Percentiles rank a stretch among this genome's conserved stretches.
Conservation (phyloP, 2,888 invertebrate species). For the Brachyptera risi region DNA sequence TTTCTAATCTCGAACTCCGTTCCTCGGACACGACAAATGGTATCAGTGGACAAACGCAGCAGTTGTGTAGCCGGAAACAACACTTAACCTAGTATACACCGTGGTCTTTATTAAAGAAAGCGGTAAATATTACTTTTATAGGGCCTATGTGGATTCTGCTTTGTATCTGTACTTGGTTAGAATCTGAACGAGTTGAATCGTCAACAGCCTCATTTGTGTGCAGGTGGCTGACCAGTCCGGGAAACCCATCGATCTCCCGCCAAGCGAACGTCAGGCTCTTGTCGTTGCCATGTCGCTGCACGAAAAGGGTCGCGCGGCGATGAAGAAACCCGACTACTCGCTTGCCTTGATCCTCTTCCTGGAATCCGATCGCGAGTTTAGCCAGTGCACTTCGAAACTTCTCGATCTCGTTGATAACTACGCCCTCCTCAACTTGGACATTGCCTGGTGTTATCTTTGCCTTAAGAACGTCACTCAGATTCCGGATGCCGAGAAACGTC, state of each 20-base stretch:
- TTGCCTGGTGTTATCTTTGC: constrained; percentile 85
- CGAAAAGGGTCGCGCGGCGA: constrained; percentile 61
- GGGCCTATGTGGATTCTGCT: too few relatives aligned
- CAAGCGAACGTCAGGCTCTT: constrained; percentile 62
- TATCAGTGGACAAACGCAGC: too few relatives aligned
- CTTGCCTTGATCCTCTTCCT: constrained; percentile 68
- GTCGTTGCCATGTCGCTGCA: constrained; percentile 74
- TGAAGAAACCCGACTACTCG: constrained; percentile 61
- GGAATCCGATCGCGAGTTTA: constrained; percentile 72
- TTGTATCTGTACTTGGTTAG: too few relatives aligned
- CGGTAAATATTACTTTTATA: too few relatives aligned
- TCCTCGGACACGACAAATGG: too few relatives aligned
- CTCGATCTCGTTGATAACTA: constrained; percentile 75
- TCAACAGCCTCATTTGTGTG: too few relatives aligned
- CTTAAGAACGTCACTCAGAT: constrained; percentile 65
- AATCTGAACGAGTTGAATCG: too few relatives aligned
- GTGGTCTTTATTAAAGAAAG: too few relatives aligned
- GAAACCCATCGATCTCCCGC: constrained; percentile 64
- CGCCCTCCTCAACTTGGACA: constrained; percentile 76
- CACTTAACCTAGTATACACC: too few relatives aligned
- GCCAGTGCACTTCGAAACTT: constrained; percentile 60
- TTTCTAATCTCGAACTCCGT: too few relatives aligned
- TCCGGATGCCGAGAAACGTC: constrained; percentile 67
- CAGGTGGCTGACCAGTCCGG: constrained; percentile 77
- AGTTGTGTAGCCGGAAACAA: too few relatives aligned